phyloP scores from a whole-genome alignment of 2,113 vertebrate genomes.

The Nyctereutes procyonoides region DNA sequence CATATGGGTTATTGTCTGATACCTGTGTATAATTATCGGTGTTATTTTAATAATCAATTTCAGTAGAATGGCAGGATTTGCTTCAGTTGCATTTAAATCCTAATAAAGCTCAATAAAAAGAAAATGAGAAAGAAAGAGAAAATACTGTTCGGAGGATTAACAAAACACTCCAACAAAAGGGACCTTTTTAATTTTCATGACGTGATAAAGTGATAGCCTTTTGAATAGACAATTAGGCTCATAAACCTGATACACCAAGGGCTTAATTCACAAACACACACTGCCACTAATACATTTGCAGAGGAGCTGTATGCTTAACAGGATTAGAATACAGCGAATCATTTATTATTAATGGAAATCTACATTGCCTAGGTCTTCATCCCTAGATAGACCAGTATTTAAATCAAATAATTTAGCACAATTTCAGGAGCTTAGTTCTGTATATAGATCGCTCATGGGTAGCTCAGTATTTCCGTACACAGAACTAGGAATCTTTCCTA shows the following conservation, averaged over 20 bases:
- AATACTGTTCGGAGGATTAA: constrained; percentile 78
- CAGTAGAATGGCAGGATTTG: constrained; percentile 80
- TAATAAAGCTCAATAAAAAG: constrained; percentile 81
- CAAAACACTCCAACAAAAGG: constrained; percentile 79
- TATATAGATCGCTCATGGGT: neutral
- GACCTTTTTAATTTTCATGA: constrained; percentile 83
- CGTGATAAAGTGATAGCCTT: constrained; percentile 83
- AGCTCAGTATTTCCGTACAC: neutral
- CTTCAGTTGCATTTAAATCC: constrained; percentile 82
- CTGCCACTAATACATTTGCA: constrained; percentile 64
- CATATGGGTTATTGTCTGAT: constrained; percentile 69
- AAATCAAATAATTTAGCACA: constrained; percentile 79
- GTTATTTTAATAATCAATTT: constrained; percentile 83
- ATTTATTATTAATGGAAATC: constrained; percentile 79
- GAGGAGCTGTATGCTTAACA: constrained; percentile 76
- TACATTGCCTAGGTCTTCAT: constrained; percentile 71
- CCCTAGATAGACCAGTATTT: constrained; percentile 75
- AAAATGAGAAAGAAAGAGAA: constrained; percentile 83
- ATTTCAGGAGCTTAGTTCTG: constrained; percentile 75
- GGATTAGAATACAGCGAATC: constrained; percentile 81
- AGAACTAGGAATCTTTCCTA: neutral
- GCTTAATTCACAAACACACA: constrained; percentile 80
- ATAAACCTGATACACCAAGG: constrained; percentile 78
- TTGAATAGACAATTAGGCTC: constrained; percentile 81
- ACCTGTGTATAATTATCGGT: constrained; percentile 79